A percentile compares a stretch with the other conserved stretches of the same genome.
Conservation (phyloP, 1,140 invertebrate species). For the Stegodyphus mimosarum region DNA sequence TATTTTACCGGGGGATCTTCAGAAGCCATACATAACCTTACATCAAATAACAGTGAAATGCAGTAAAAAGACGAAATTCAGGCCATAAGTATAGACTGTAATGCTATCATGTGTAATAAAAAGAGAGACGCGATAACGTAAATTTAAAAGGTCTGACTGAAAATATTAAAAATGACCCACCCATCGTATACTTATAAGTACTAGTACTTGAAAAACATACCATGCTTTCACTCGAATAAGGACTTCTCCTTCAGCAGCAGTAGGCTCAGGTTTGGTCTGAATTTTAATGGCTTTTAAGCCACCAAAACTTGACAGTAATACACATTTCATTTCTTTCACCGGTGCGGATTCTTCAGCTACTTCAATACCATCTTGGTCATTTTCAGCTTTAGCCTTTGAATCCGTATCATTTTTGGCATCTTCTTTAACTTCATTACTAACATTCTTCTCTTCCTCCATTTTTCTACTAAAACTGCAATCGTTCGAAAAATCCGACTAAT, state of each 20-base stretch:
- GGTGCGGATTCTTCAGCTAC: slow-evolving; percentile 65
- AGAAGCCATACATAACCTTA: too few relatives aligned
- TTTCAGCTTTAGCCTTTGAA: slow-evolving; percentile 18
- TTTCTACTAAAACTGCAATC: neutral
- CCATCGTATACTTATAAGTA: too few relatives aligned
- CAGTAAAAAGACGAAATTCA: too few relatives aligned
- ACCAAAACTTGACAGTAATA: slow-evolving; percentile 85
- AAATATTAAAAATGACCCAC: too few relatives aligned
- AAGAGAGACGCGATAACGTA: too few relatives aligned
- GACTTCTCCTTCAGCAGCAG: slow-evolving; percentile 80
- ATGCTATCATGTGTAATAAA: too few relatives aligned
- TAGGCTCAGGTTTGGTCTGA: slow-evolving; percentile 81
- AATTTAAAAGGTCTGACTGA: too few relatives aligned
- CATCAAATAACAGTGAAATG: too few relatives aligned
- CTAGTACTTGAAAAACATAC: slow-evolving; percentile 72
- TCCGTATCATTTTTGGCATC: slow-evolving; percentile 69
- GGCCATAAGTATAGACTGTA: too few relatives aligned
- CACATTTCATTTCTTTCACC: slow-evolving; percentile 83
- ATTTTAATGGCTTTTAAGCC: slow-evolving; percentile 86
- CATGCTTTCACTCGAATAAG: slow-evolving; percentile 86
- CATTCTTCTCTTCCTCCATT: slow-evolving; percentile 39
- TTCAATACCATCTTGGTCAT: slow-evolving; percentile 49
- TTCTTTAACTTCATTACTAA: slow-evolving; percentile 64
- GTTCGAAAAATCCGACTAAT: too few relatives aligned
- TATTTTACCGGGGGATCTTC: too few relatives aligned